phyloP scores from a whole-genome alignment of 2,113 vertebrate species.

The Regulus satrapa region DNA sequence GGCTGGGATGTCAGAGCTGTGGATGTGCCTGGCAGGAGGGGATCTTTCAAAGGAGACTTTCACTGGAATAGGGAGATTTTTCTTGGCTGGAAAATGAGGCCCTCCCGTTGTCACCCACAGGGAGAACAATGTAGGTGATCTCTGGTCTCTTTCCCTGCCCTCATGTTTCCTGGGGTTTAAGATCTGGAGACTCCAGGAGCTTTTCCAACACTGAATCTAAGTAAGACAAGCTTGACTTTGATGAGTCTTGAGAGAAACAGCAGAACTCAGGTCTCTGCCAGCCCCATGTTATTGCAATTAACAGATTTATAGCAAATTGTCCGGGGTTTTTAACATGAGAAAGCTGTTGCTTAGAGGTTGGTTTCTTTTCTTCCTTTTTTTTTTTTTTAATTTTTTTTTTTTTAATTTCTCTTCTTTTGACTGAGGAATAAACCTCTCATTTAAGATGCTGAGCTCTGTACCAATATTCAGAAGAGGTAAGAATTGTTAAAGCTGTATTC shows the following conservation, averaged over 20 bases:
- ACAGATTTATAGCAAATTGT: not conserved
- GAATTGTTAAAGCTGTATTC: slow-evolving; percentile 36
- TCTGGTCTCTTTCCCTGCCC: not conserved
- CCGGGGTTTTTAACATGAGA: not conserved
- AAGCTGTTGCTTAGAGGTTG: not conserved
- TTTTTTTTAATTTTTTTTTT: not conserved
- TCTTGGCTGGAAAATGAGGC: not conserved
- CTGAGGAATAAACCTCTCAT: not conserved
- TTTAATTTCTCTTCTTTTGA: not conserved
- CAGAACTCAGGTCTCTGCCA: not conserved
- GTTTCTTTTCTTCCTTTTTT: not conserved
- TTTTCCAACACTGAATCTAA: not conserved
- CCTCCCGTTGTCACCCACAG: fast-evolving
- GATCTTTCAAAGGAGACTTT: not conserved
- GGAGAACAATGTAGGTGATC: not conserved
- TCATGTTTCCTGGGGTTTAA: not conserved
- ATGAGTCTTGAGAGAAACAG: not conserved
- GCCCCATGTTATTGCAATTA: not conserved
- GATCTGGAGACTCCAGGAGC: not conserved
- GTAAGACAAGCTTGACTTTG: not conserved
- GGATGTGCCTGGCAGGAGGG: not conserved
- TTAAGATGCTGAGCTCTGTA: not conserved
- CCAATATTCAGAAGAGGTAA: slow-evolving; percentile 4
- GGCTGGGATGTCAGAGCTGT: not conserved
- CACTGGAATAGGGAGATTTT: not conserved